A percentile compares a stretch with the other conserved stretches of the same genome.
These are phyloP conservation scores for Sinocyclocheilus rhinocerous DNA, from an alignment of 2,113 vertebrate species.

Conservation along the genomic window DNA sequence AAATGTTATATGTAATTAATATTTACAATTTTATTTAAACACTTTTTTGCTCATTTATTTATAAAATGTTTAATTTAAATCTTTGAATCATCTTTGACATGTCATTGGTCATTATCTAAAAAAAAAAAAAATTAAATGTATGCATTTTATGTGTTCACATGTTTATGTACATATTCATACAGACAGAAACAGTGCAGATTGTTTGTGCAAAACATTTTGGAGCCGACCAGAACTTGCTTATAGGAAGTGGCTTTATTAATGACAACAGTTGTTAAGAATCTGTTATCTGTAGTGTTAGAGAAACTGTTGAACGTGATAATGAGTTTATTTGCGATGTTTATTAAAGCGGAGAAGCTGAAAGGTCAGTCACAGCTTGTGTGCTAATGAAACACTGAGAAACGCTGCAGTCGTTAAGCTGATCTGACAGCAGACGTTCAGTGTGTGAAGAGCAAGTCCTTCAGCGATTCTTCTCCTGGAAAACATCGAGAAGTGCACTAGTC, in stretches of 20 bases:
- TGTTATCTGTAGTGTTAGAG: background rate
- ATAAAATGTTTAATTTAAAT: background rate
- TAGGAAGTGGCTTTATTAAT: too few species aligned
- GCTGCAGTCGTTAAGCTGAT: background rate
- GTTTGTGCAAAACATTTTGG: background rate
- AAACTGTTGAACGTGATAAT: background rate
- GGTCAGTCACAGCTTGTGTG: conserved; percentile 44
- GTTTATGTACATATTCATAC: background rate
- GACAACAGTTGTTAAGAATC: background rate
- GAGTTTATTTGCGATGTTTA: background rate
- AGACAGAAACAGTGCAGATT: background rate
- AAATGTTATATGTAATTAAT: background rate
- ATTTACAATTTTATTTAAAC: too few species aligned
- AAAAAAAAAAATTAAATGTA: too few species aligned
- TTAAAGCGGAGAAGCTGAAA: conserved; percentile 46
- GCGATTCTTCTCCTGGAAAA: background rate
- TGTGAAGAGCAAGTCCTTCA: background rate
- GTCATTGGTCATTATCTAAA: background rate
- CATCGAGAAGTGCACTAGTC: background rate
- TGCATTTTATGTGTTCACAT: background rate
- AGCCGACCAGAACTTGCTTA: background rate
- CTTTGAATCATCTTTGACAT: background rate
- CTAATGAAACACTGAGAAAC: conserved; percentile 48
- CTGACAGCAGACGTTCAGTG: conserved; percentile 39
- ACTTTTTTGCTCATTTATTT: background rate